These are phyloP conservation scores for Nerophis ophidion DNA, from an alignment of 2,113 vertebrate species.

Conservation along the genomic window DNA sequence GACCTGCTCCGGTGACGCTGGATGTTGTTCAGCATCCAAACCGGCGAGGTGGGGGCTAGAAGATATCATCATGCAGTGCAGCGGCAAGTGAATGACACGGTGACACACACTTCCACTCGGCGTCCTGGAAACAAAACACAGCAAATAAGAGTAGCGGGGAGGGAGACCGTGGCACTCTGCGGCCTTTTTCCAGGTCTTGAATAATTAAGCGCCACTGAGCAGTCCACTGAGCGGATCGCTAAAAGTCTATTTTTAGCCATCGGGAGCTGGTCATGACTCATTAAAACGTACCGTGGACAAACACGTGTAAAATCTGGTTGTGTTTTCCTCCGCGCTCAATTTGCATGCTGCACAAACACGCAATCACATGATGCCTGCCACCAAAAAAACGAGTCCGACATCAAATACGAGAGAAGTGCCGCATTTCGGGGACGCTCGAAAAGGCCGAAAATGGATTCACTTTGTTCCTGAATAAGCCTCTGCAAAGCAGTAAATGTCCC, in stretches of 20 bases:
- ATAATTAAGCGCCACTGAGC: constrained; percentile 66
- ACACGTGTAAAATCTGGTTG: constrained; percentile 1
- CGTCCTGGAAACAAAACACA: constrained; percentile 42
- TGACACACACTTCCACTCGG: constrained; percentile 49
- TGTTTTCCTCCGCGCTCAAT: too few relatives aligned
- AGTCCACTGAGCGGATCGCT: constrained; percentile 58
- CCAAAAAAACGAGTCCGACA: constrained; percentile 7
- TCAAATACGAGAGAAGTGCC: constrained; percentile 1
- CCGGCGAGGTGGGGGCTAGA: constrained; percentile 23
- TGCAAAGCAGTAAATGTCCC: background rate
- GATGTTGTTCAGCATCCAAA: constrained; percentile 29
- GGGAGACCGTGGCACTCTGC: constrained; percentile 25
- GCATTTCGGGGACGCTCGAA: background rate
- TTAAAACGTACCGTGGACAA: constrained; percentile 27
- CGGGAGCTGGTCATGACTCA: constrained; percentile 42
- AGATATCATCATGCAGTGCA: constrained; percentile 37
- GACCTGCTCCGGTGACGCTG: constrained; percentile 27
- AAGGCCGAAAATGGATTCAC: background rate
- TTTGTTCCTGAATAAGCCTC: constrained; percentile 2
- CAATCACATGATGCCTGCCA: constrained; percentile 11
- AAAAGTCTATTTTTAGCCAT: constrained; percentile 55
- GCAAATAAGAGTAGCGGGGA: constrained; percentile 1
- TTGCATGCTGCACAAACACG: background rate
- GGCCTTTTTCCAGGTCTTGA: constrained; percentile 60
- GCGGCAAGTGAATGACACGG: constrained; percentile 48